Conservation (phyloP, 2,888 invertebrate genomes). For the Morpho achilles region DNA sequence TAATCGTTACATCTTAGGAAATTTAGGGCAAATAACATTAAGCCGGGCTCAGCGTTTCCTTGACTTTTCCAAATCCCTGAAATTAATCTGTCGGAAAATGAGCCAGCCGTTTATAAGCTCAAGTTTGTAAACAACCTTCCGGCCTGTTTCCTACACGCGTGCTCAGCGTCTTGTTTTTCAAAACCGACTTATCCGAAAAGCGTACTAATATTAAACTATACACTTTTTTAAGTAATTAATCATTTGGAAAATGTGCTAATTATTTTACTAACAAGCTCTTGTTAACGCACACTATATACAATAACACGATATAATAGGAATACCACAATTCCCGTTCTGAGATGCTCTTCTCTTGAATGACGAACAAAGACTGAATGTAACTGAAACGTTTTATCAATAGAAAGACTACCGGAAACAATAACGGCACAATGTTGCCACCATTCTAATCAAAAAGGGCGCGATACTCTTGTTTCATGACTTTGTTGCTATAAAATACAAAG, state of each 20-base stretch:
- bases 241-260: neutral
- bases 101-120: slow-evolving; percentile 5
- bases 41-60: slow-evolving; percentile 3
- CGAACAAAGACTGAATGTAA: no score
- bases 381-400: no score
- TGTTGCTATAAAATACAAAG: no score
- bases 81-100: slow-evolving; percentile 16
- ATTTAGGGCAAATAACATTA: slow-evolving; percentile 2
- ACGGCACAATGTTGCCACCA: no score
- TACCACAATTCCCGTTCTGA: no score
- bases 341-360: no score
- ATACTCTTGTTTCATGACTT: no score
- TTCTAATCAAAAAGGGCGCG: no score
- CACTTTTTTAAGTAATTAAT: neutral
- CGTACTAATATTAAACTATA: neutral
- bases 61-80: slow-evolving; percentile 12
- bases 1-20: neutral
- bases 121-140: slow-evolving; percentile 1
- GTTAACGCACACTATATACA: no score
- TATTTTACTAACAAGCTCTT: neutral
- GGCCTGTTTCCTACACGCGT: neutral
- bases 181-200: slow-evolving; percentile 2
- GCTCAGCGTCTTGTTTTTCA: slow-evolving; percentile 3
- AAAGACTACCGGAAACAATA: no score
- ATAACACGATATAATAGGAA: no score